Base-by-base conservation (phyloP, 2,888 invertebrate species). In the Pimpla rufipes region DNA sequence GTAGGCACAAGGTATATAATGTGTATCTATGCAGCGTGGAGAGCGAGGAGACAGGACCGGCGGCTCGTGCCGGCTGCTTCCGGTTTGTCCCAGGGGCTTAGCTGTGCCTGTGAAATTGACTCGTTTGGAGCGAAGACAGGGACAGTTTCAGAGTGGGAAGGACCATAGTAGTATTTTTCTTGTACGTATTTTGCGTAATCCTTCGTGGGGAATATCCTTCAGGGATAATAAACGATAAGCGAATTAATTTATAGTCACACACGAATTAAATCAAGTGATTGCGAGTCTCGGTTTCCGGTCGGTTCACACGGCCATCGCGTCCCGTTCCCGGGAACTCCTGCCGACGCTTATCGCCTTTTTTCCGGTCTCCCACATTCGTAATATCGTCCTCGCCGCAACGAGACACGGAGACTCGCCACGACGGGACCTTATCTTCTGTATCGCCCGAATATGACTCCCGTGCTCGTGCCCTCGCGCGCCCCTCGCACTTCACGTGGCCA, bases 51-150 rank as follows among this genome's bases (percentile, higher is more conserved):
- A 64, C 16, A 71, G 16, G 47, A 68, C 45, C 35, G 16, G 47
- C 76, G 87, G 85, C 90, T 91, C 90, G 91, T 89, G 90, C 91
- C 91, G 91, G 91, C 90, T 91, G 91, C 85, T 91, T 91, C 91
- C 91, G 90, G 90, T 88, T 88, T 86, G 87, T 85, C 86, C 16
- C 42, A 18, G 47, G 42, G 37, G 16, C 52, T 68, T 64, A 23
- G 23, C 29, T 62, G 40, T 13, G 2, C 0, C 23, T 73, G 23
- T 62, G 35, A 67, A 76, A 79, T 75, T 71, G 73, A 83, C 76
- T 74, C 47, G 73, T 52, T 77, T 37, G 67, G 55, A 57, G 23
- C 6, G 13, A n/a, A 57, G 21, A 18, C 18, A 35, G 16, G 29
- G 16, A 35, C 35, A 50, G 35, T 50, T 68, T 42, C 11, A 10